A percentile compares a stretch with the other conserved stretches of the same genome.
Evolutionary conservation across 2,888 invertebrate genomes (phyloP).

Genomic region (Parochlus steinenii): DNA sequence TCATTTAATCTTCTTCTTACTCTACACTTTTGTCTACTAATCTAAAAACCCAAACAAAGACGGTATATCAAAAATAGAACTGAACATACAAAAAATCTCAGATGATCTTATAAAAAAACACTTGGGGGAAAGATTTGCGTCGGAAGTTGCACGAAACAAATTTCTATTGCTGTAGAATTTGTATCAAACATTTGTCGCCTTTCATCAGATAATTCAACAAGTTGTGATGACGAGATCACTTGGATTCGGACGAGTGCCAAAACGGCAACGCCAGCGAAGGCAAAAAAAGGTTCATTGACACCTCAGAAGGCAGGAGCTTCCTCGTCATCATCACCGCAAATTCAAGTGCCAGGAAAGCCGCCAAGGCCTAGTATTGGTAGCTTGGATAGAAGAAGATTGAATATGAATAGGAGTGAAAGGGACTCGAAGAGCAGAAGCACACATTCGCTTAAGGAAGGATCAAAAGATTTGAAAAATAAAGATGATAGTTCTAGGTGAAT

Average conservation of each 20-base stretch:
- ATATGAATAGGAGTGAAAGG: constrained; percentile 38
- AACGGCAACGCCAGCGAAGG: not conserved
- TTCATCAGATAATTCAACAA: constrained; percentile 38
- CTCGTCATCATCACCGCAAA: constrained; percentile 12
- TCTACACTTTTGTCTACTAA: no score
- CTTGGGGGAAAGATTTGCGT: no score
- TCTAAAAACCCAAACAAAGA: no score
- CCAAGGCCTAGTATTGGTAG: constrained; percentile 37
- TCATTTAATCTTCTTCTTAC: no score
- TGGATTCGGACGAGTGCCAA: constrained; percentile 33
- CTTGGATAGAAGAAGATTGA: constrained; percentile 32
- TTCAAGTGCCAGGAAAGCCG: constrained; percentile 15
- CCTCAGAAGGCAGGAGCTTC: constrained; percentile 13
- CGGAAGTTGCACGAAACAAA: no score
- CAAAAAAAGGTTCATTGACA: not conserved
- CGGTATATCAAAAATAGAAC: no score
- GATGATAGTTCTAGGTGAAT: not conserved
- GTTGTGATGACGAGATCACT: constrained; percentile 49
- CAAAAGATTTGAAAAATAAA: constrained; percentile 13
- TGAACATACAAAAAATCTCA: no score
- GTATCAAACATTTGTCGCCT: no score
- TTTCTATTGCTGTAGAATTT: no score
- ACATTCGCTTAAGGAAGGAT: constrained; percentile 36
- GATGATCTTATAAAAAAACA: no score
- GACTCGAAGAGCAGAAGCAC: constrained; percentile 48